These are phyloP conservation scores for Tachysurus fulvidraco DNA, from an alignment of 2,113 vertebrate genomes.

Conservation along the genomic window DNA sequence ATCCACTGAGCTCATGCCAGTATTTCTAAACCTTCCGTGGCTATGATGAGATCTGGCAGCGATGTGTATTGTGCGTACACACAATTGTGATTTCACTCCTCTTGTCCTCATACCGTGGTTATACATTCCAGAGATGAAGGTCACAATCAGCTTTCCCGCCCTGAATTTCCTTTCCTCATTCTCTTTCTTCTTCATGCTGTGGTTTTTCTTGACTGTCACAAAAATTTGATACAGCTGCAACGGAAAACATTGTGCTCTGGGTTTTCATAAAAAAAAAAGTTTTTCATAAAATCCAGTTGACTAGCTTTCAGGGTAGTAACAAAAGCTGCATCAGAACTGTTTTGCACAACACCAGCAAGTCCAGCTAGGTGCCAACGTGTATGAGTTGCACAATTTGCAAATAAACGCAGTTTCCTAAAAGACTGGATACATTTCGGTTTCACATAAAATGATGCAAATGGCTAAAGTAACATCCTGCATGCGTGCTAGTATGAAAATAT, in stretches of 20 bases:
- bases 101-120: not conserved
- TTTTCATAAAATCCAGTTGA: conserved; percentile 26
- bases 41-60: not conserved
- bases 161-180: not conserved
- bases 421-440: not conserved
- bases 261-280: not conserved
- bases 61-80: not conserved
- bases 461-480: not conserved
- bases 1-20: not conserved
- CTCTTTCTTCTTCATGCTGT: not conserved
- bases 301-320: conserved; percentile 1
- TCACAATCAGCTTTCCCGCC: not conserved
- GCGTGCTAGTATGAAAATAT: not conserved
- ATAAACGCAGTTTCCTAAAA: not conserved
- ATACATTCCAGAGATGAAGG: conserved; percentile 1
- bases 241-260: not conserved
- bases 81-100: not conserved
- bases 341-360: no score
- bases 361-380: not conserved
- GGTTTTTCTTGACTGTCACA: conserved; percentile 33
- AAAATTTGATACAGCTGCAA: conserved; percentile 28
- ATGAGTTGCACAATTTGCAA: not conserved
- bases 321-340: not conserved
- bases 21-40: not conserved
- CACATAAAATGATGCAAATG: not conserved